These are phyloP conservation scores for Rhinolophus ferrumequinum DNA, from an alignment of 2,113 vertebrate genomes.

Conservation along the genomic window DNA sequence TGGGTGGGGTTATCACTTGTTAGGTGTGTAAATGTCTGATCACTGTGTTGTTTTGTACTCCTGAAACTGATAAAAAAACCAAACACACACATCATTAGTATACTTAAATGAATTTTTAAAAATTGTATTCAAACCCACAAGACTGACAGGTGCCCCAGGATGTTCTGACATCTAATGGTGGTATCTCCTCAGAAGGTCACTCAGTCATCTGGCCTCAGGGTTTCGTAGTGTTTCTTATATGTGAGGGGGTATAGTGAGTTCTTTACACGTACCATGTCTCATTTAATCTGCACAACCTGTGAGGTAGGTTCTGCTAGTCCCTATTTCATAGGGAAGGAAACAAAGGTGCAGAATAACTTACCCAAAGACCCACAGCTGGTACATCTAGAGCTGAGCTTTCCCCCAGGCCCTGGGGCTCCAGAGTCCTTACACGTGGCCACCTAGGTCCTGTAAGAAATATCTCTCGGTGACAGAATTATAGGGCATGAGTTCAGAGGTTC, in stretches of 20 bases:
- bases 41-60: no score
- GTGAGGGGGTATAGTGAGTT: neutral
- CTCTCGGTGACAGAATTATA: neutral
- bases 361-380: neutral
- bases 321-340: neutral
- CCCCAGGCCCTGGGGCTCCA: neutral
- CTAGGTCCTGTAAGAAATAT: neutral
- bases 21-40: no score
- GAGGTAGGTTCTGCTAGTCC: neutral
- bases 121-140: neutral
- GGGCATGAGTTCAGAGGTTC: neutral
- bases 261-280: neutral
- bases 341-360: neutral
- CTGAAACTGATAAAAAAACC: no score
- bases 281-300: neutral
- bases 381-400: no score
- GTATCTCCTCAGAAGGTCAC: neutral
- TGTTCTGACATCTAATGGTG: neutral
- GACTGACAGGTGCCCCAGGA: neutral
- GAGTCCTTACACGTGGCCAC: neutral
- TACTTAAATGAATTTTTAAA: conserved; percentile 4
- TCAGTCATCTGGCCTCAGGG: neutral
- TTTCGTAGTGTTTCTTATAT: neutral
- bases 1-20: no score
- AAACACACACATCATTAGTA: no score